phyloP scores from a whole-genome alignment of 2,113 vertebrate species.

The Erythrocercus mccallii region DNA sequence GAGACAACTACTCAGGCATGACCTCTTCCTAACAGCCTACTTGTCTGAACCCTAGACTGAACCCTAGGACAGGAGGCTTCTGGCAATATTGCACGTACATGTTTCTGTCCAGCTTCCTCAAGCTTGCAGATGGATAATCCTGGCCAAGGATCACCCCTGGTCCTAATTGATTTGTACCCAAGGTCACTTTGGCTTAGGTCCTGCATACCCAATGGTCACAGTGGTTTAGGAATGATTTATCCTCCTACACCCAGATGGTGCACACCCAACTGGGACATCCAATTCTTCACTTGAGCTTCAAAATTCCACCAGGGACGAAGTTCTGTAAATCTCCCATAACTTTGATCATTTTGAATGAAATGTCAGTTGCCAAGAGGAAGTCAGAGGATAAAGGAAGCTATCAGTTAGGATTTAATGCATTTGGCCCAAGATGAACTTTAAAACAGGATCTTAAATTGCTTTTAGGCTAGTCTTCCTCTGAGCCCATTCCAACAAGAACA shows the following conservation, averaged over 20 bases:
- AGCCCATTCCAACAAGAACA: background rate
- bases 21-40: background rate
- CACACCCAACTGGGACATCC: accelerated
- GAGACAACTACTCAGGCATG: background rate
- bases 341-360: background rate
- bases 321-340: background rate
- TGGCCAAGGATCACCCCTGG: background rate
- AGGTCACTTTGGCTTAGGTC: background rate
- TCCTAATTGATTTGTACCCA: constrained; percentile 18
- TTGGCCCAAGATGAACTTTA: constrained; percentile 34
- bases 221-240: constrained; percentile 26
- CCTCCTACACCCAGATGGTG: background rate
- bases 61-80: background rate
- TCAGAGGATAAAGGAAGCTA: constrained; percentile 49
- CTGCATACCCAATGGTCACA: background rate
- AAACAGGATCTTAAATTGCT: background rate
- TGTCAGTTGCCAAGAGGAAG: background rate
- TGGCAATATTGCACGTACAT: background rate
- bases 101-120: background rate
- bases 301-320: background rate
- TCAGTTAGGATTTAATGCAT: constrained; percentile 20
- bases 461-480: background rate
- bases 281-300: background rate
- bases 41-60: background rate
- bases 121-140: background rate